Base-by-base conservation (phyloP, 2,888 invertebrate genomes). In the Junonia oenone region DNA sequence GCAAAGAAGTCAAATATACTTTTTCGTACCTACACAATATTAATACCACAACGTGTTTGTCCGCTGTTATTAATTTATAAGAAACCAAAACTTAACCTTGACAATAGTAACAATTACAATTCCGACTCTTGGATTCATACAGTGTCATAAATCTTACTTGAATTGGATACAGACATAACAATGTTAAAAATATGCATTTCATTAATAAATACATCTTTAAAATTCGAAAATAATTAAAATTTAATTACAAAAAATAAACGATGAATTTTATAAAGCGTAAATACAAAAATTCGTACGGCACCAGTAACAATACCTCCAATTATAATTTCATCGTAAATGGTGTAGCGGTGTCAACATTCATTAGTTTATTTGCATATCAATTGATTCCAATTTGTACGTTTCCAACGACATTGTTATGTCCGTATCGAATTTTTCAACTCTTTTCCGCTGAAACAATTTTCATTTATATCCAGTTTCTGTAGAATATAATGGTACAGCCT, bases 371-470 rank as follows among this genome's bases (percentile, higher is more conserved):
- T 59, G 59, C 59, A 59, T 59, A 59, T 53, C 56, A 59, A 59
- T 59, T 59, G 56, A 51, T 50, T 59, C 51, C 59, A 59, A 59
- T 59, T 59, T 59, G 59, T 56, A n/a, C 50, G 47, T 40, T 46
- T 46, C 53, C 56, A 33, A 51, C 53, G 58, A 56, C 53, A 58
- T 56, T 58, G 61, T 64, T 64, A 61, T 56, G 59, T 62, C 59
- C 56, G 61, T 61, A 63, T 62, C 63, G 65, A 63, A 62, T 66
- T 66, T 65, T 62, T 57, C 59, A 58, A 47, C 53, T 62, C 61
- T 55, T 64, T 65, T 68, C 65, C 68, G 64, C 54, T 68, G 72
- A 76, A 78, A 77, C 76, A 78, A 79, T 81, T 77, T 74, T 69
- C 69, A 68, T 66, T 66, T 70, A 70, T 71, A 74, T 73, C 70